Evolutionary conservation across 2,888 invertebrate species (phyloP).

Genomic region (Sminthurinus aureus): DNA sequence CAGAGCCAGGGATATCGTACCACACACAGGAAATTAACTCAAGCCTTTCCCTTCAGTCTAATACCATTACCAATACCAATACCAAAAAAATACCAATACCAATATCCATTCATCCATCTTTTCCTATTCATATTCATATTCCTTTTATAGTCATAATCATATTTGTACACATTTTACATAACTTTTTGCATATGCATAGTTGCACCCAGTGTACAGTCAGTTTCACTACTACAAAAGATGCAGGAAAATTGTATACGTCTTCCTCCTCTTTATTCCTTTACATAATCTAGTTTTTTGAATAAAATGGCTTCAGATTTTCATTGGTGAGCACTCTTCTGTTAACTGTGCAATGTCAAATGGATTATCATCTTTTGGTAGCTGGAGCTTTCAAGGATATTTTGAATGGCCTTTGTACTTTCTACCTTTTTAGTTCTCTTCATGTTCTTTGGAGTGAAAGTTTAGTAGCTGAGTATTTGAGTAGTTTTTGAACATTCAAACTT

Average conservation of each 20-base stretch:
- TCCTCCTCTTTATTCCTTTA: background rate
- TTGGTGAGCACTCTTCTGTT: background rate
- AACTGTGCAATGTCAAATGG: background rate
- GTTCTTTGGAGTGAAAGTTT: background rate
- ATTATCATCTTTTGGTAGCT: background rate
- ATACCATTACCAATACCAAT: background rate
- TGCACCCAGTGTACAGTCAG: too few relatives aligned
- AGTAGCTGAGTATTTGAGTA: too few relatives aligned
- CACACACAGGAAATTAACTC: conserved; percentile 32
- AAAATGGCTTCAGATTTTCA: too few relatives aligned
- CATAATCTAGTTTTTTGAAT: too few relatives aligned
- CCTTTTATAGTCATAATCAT: too few relatives aligned
- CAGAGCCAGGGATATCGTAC: background rate
- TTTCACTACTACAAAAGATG: too few relatives aligned
- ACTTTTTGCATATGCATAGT: too few relatives aligned
- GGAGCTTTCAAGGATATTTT: background rate
- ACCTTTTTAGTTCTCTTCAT: too few relatives aligned
- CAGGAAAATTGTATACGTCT: background rate
- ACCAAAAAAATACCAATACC: too few relatives aligned
- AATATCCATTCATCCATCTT: background rate
- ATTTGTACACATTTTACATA: too few relatives aligned
- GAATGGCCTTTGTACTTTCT: conserved; percentile 9
- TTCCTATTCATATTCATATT: background rate
- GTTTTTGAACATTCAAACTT: too few relatives aligned
- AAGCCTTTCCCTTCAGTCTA: background rate